phyloP scores from a whole-genome alignment of 2,888 invertebrate genomes.

The Trissoscelio sp. region DNA sequence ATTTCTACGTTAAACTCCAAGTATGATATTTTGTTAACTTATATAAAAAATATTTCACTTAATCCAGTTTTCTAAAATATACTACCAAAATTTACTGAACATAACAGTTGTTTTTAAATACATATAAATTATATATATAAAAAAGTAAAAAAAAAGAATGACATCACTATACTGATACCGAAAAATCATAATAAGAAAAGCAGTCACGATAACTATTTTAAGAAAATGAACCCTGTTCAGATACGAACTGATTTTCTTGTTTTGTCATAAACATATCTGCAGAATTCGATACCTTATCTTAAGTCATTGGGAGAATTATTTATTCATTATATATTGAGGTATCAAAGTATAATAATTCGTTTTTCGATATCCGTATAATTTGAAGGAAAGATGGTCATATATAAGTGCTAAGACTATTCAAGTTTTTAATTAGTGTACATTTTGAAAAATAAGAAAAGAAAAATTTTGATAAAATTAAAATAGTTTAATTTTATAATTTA shows the following conservation, averaged over 20 bases:
- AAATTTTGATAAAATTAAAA: too few species aligned
- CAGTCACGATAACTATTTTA: conserved; percentile 1
- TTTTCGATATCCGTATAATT: neutral
- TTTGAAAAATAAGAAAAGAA: too few species aligned
- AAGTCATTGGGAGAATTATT: conserved; percentile 3
- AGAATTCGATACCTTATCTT: neutral
- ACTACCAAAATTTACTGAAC: conserved; percentile 20
- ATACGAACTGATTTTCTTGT: conserved; percentile 20
- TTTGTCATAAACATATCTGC: conserved; percentile 38
- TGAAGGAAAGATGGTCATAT: neutral
- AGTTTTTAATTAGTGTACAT: too few species aligned
- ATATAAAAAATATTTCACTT: conserved; percentile 24
- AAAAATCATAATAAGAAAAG: conserved; percentile 2
- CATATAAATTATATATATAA: neutral
- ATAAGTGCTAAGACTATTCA: too few species aligned
- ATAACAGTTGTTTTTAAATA: neutral
- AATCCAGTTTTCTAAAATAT: conserved; percentile 20
- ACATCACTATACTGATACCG: conserved; percentile 2
- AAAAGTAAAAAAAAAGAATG: neutral
- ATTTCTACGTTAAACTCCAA: conserved; percentile 15
- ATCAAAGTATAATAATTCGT: conserved; percentile 3
- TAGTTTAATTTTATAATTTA: too few species aligned
- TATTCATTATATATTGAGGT: neutral
- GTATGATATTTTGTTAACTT: conserved; percentile 20
- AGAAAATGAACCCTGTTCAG: conserved; percentile 2